Evolutionary conservation across 2,888 invertebrate genomes (phyloP), one percentile per base, ranked within the genome.

Genomic region (Athalia rosae): DNA sequence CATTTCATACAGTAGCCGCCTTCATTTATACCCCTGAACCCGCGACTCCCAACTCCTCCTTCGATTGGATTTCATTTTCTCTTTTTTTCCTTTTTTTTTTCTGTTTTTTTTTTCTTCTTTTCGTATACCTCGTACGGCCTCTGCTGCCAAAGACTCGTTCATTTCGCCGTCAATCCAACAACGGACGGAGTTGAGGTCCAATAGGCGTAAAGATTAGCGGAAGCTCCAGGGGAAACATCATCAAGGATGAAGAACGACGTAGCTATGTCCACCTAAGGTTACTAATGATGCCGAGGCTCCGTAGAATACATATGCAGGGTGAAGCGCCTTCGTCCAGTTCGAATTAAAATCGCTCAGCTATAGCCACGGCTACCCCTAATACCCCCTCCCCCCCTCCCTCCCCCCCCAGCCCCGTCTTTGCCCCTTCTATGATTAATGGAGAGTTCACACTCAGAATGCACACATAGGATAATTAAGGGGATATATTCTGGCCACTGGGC

Each of bases 361-460:
- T 85, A 83, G 85, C 85, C 83, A 84, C 84, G 80, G n/a, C 48
- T 56, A 28, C 81, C 77, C 78, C 76, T 59, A 53, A 79, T 78
- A 77, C 43, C 61, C 69, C 53, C 74, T 71, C 66, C 66, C 82
- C 85, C n/a, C n/a, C n/a, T n/a, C n/a, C n/a, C n/a, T n/a, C n/a
- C n/a, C n/a, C n/a, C n/a, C n/a, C n/a, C n/a, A n/a, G n/a, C n/a
- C n/a, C 86, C 86, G 86, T 86, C 87, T 86, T 84, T 85, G 85
- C 86, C 85, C 84, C 13, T 74, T 61, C 87, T 85, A 87, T 89
- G 89, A 90, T 90, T 90, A 89, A 89, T 90, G 89, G 88, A 88
- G 86, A 89, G 89, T 89, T 90, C 89, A 89, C 89, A 90, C 89
- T 89, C 87, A 87, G 89, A 90, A 89, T 89, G 89, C 89, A 89